Evolutionary conservation across 2,797 vertebrate genomes (phyloP), one percentile per base, ranked within the genome.

Genomic region (Eulemur rubriventer): DNA sequence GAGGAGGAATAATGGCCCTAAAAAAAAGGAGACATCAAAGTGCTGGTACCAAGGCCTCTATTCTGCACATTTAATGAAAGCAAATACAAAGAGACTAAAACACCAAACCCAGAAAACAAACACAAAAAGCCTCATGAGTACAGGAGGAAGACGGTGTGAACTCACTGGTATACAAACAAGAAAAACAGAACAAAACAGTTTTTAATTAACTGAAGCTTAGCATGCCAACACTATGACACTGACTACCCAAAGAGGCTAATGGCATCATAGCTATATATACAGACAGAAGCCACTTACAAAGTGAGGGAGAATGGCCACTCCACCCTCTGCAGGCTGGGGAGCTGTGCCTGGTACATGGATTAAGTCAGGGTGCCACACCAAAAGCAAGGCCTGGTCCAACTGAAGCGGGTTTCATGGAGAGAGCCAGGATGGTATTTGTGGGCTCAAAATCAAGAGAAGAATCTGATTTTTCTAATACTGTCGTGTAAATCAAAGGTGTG

Each of bases 131-230:
- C 35, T 55, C 38, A 75, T 0, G 14, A 91, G 30, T 46, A 22
- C 3, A 59, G 26, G 3, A 61, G 41, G 73, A 79, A 12, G 28
- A 57, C 59, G 61, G 38, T 69, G 6, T 24, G 20, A 16, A 50
- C 1, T 61, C 18, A 57, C 3, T 57, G 46, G 12, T 48, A 86
- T 5, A 65, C 6, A 50, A 50, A 24, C 75, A 72, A 28, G 55
- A 67, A 43, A 84, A 76, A 73, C 30, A 85, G 91, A 89, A 85
- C 20, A 89, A 72, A 92, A 82, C 20, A 75, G 57, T 81, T 38
- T 92, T 94, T 94, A 76, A 79, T 84, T 61, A 85, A 75, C 12
- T 41, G 73, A 89, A 61, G 72, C 61, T 87, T 46, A 82, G 79
- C 46, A 63, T 33, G 7, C 38, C 75, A 82, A 59, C 28, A 38